Evolutionary conservation across 2,797 vertebrate genomes (phyloP).

Genomic region (Paratrypauchen microcephalus): DNA sequence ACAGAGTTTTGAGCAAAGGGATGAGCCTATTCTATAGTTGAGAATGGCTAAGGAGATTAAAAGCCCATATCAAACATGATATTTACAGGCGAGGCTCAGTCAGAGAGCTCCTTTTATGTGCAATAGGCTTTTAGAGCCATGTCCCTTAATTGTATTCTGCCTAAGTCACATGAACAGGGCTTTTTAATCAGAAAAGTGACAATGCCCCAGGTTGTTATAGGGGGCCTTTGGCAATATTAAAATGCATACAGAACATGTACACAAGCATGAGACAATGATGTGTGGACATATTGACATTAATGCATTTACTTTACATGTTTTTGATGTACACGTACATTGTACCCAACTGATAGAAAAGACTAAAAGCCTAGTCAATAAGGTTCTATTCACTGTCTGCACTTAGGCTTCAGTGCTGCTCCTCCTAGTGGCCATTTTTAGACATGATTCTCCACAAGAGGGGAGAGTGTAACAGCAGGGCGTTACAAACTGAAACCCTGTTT

Average conservation of each 20-base stretch:
- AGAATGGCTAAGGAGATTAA: slow-evolving; percentile 84
- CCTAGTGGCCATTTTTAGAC: slow-evolving; percentile 74
- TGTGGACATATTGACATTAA: slow-evolving; percentile 17
- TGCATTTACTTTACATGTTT: not conserved
- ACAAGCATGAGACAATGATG: slow-evolving; percentile 24
- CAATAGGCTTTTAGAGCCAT: slow-evolving; percentile 75
- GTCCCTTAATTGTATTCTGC: slow-evolving; percentile 80
- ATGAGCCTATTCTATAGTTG: slow-evolving; percentile 82
- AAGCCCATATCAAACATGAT: slow-evolving; percentile 83
- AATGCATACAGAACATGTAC: slow-evolving; percentile 56
- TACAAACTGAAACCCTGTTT: slow-evolving; percentile 55
- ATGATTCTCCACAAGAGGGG: slow-evolving; percentile 55
- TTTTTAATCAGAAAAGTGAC: slow-evolving; percentile 78
- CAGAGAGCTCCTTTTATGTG: slow-evolving; percentile 79
- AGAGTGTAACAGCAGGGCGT: slow-evolving; percentile 57
- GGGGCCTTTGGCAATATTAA: slow-evolving; percentile 49
- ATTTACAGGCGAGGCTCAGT: slow-evolving; percentile 78
- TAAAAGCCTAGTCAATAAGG: slow-evolving; percentile 24
- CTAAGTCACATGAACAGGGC: slow-evolving; percentile 79
- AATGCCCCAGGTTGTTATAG: slow-evolving; percentile 62
- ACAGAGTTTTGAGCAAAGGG: slow-evolving; percentile 75
- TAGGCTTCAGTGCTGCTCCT: slow-evolving; percentile 70
- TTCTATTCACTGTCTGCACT: slow-evolving; percentile 17
- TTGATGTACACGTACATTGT: slow-evolving; percentile 15
- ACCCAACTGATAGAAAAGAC: not conserved